These are phyloP conservation scores for Enteromius viviparus DNA, from an alignment of 2,797 vertebrate genomes.

Conservation along the genomic window DNA sequence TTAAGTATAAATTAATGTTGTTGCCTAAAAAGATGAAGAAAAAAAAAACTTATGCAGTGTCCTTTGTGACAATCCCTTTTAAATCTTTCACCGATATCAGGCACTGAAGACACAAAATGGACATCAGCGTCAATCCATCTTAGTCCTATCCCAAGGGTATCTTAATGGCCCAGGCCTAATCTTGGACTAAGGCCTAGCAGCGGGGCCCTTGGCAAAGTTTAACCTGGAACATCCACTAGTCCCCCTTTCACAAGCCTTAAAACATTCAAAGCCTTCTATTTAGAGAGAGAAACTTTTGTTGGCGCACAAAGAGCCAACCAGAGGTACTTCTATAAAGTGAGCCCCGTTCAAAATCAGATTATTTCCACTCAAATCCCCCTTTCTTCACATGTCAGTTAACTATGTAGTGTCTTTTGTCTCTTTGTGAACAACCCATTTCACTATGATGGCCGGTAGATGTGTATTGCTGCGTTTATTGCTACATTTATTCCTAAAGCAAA, in stretches of 20 bases:
- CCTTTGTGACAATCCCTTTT: conserved; percentile 20
- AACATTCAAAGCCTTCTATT: conserved; percentile 82
- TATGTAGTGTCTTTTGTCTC: conserved; percentile 88
- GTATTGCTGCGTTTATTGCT: conserved; percentile 88
- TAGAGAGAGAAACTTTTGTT: conserved; percentile 84
- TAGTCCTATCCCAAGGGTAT: conserved; percentile 53
- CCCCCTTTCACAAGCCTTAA: conserved; percentile 76
- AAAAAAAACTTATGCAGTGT: not conserved
- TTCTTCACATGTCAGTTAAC: conserved; percentile 96
- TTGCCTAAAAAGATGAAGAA: no score
- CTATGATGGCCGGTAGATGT: conserved; percentile 82
- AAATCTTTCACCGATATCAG: conserved; percentile 29
- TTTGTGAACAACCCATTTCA: conserved; percentile 87
- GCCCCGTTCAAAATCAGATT: conserved; percentile 91
- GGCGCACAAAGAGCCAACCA: conserved; percentile 79
- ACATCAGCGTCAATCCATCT: conserved; percentile 36
- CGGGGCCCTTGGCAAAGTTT: conserved; percentile 68
- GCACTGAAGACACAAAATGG: conserved; percentile 31
- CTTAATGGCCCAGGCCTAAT: conserved; percentile 53
- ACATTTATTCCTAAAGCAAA: conserved; percentile 76
- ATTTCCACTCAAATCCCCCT: conserved; percentile 90
- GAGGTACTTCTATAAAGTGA: conserved; percentile 80
- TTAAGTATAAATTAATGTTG: not conserved
- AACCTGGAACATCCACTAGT: conserved; percentile 76
- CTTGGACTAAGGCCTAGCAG: conserved; percentile 65